phyloP scores from a whole-genome alignment of 2,888 invertebrate genomes.

The Drosophila meridionalis region DNA sequence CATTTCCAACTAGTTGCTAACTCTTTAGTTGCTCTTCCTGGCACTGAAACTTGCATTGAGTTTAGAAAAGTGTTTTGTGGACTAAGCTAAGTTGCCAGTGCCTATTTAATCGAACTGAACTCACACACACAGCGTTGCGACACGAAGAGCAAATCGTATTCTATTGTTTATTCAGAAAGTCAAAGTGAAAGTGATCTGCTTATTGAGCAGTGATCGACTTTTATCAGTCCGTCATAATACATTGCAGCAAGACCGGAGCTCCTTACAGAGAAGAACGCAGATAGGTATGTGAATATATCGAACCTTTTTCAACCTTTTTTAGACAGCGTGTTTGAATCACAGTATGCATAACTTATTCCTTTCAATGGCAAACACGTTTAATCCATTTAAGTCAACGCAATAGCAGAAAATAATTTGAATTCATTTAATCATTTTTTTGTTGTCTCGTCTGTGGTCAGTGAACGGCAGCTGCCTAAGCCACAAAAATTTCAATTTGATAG shows the following conservation, averaged over 20 bases:
- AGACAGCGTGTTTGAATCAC: too few species aligned
- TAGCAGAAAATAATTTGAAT: neutral
- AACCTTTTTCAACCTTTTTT: too few species aligned
- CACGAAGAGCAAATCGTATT: neutral
- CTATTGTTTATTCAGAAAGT: neutral
- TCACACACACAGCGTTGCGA: neutral
- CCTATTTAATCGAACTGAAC: neutral
- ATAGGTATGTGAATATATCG: neutral
- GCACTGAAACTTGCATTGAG: constrained; percentile 32
- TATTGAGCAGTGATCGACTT: neutral
- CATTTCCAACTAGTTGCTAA: constrained; percentile 31
- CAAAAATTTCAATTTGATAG: constrained; percentile 31
- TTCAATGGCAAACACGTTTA: neutral
- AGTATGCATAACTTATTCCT: too few species aligned
- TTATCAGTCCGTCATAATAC: neutral
- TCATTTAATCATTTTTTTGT: constrained; percentile 10
- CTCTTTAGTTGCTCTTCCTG: constrained; percentile 35
- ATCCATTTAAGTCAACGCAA: neutral
- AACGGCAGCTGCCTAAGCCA: constrained; percentile 2
- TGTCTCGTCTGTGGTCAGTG: neutral
- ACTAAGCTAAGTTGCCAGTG: neutral
- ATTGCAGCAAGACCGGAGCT: neutral
- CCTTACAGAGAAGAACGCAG: neutral
- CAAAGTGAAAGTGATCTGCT: neutral
- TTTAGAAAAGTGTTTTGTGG: constrained; percentile 5